These are phyloP conservation scores for Chlorocebus sabaeus DNA, from an alignment of 2,113 vertebrate genomes.

Conservation along the genomic window DNA sequence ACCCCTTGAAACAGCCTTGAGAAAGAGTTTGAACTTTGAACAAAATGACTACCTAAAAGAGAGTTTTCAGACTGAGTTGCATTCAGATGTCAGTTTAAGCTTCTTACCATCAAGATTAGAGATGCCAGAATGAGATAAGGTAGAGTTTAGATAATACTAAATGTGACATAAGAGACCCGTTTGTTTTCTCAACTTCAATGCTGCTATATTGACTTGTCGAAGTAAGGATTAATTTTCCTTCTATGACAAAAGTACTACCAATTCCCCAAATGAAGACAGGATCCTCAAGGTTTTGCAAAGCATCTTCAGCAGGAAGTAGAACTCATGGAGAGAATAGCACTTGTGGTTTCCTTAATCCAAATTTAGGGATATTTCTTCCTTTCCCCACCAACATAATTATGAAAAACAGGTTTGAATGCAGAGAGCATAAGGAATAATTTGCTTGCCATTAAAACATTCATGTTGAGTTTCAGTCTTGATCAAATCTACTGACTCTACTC, in stretches of 20 bases:
- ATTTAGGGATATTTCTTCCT: background rate
- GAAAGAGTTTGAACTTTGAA: background rate
- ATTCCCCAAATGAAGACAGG: background rate
- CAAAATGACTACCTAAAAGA: background rate
- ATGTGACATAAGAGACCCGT: background rate
- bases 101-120: background rate
- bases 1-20: background rate
- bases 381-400: background rate
- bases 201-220: background rate
- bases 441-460: background rate
- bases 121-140: background rate
- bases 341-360: background rate
- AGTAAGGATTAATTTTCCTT: constrained; percentile 17
- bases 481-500: background rate
- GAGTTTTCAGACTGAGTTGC: background rate
- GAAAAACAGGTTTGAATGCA: background rate
- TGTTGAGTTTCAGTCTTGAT: constrained; percentile 7
- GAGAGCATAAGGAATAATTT: background rate
- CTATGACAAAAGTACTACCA: background rate
- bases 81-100: background rate
- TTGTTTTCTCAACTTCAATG: background rate
- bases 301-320: background rate
- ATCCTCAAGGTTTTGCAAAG: constrained; percentile 16
- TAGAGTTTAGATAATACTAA: background rate
- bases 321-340: background rate